These are phyloP conservation scores for Spheniscus mendiculus DNA, from an alignment of 2,113 vertebrate genomes.

Conservation along the genomic window DNA sequence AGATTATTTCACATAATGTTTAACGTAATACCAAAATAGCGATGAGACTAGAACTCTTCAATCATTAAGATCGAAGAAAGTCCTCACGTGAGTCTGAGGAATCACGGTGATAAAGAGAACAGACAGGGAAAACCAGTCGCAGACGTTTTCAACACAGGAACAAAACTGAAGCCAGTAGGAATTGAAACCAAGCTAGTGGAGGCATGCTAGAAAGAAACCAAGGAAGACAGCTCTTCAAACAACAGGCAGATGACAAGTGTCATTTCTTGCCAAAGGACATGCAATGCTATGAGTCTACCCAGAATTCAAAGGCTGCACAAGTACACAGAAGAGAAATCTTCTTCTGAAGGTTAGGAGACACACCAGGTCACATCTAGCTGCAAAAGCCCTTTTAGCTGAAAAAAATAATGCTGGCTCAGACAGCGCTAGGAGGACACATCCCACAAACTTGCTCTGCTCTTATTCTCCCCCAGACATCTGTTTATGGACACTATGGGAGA, in stretches of 20 bases:
- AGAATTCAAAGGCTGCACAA: neutral
- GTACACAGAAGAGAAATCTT: neutral
- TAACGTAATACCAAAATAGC: neutral
- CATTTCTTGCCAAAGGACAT: neutral
- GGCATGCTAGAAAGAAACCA: neutral
- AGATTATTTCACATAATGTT: neutral
- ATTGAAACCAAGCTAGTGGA: neutral
- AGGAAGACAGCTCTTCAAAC: neutral
- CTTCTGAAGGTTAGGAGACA: neutral
- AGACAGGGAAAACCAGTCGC: neutral
- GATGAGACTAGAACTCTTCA: neutral
- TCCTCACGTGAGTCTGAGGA: neutral
- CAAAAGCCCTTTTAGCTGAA: neutral
- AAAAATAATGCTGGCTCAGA: accelerated
- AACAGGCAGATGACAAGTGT: neutral
- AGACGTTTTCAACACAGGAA: neutral
- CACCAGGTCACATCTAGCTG: neutral
- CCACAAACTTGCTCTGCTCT: neutral
- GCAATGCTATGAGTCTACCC: neutral
- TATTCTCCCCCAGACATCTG: neutral
- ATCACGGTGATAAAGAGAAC: neutral
- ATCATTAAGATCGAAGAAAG: neutral
- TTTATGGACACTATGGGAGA: neutral
- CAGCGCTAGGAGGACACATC: neutral
- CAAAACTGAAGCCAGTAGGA: neutral